These are phyloP conservation scores for Poeciliopsis occidentalis DNA, from an alignment of 2,113 vertebrate species.

Conservation along the genomic window DNA sequence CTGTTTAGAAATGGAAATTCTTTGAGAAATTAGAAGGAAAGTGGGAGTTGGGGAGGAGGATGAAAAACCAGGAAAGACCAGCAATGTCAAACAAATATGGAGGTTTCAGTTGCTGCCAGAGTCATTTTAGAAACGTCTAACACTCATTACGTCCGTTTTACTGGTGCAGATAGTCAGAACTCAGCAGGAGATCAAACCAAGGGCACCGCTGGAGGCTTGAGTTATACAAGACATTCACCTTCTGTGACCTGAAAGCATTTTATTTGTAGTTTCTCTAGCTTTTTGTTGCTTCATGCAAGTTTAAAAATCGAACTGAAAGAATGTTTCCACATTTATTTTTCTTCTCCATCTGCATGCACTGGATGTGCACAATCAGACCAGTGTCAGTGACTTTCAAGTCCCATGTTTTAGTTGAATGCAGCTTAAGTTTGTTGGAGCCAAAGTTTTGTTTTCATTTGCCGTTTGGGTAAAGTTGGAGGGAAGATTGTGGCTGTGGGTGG, in stretches of 20 bases:
- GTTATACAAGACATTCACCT: slow-evolving; percentile 63
- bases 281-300: slow-evolving; percentile 31
- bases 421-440: too few species aligned
- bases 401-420: neutral
- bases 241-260: slow-evolving; percentile 45
- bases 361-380: neutral
- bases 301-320: slow-evolving; percentile 24
- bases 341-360: slow-evolving; percentile 3
- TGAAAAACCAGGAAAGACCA: slow-evolving; percentile 21
- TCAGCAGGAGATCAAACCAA: slow-evolving; percentile 57
- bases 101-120: slow-evolving; percentile 42
- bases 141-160: slow-evolving; percentile 67
- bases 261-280: slow-evolving; percentile 43
- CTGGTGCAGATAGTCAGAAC: slow-evolving; percentile 44
- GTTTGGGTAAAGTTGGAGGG: neutral
- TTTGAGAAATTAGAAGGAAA: neutral
- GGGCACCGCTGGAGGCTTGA: slow-evolving; percentile 52
- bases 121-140: slow-evolving; percentile 42
- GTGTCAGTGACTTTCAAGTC: neutral
- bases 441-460: neutral
- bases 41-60: neutral
- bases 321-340: slow-evolving; percentile 23
- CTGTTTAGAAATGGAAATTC: slow-evolving; percentile 12
- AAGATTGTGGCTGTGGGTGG: neutral
- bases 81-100: slow-evolving; percentile 44